Evolutionary conservation across 1,140 invertebrate species (phyloP).

Genomic region (Bombus polaris): DNA sequence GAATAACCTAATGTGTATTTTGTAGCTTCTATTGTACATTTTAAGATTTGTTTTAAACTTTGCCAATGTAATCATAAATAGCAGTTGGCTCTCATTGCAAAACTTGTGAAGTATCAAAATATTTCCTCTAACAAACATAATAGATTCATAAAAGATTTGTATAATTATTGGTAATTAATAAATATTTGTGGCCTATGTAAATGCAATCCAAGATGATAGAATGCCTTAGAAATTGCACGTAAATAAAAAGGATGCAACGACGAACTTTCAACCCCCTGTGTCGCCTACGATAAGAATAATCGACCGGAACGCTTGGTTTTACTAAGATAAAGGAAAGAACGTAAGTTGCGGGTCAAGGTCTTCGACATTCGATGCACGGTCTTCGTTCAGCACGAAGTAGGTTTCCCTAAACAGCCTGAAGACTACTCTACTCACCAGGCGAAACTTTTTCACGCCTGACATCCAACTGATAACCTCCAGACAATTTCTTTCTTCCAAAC

Average conservation of each 20-base stretch:
- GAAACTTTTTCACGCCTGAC: background rate
- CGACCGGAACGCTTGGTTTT: background rate
- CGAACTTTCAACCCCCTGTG: background rate
- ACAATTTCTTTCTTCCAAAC: too few species aligned
- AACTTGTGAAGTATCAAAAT: background rate
- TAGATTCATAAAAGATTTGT: background rate
- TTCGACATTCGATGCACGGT: conserved; percentile 23
- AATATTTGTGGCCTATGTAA: background rate
- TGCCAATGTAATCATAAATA: too few species aligned
- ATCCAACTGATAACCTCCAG: background rate
- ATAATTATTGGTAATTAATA: background rate
- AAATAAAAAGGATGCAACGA: background rate
- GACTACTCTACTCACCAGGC: background rate
- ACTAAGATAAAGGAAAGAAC: conserved; percentile 5
- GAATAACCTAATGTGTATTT: too few species aligned
- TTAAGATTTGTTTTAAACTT: too few species aligned
- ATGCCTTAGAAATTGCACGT: background rate
- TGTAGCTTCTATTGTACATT: too few species aligned
- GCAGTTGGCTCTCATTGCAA: background rate
- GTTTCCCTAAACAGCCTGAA: conserved; percentile 36
- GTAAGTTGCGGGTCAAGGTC: conserved; percentile 37
- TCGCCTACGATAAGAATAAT: background rate
- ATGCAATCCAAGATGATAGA: background rate
- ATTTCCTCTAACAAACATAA: background rate
- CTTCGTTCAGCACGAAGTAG: conserved; percentile 18